These are phyloP conservation scores for Lithophane ornitopus DNA, from an alignment of 2,888 invertebrate species.

Conservation along the genomic window DNA sequence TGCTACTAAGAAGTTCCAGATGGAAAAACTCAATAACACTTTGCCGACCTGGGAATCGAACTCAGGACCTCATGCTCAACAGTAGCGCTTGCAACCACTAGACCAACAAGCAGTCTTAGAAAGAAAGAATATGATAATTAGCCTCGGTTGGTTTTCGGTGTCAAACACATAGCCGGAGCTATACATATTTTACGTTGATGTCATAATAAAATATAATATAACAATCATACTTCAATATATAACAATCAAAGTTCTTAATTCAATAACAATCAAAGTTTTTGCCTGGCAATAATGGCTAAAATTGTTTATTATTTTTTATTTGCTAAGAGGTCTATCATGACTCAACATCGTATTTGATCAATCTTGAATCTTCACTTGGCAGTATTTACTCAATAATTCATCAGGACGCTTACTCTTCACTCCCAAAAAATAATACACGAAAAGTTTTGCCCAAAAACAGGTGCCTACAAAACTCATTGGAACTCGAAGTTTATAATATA, in stretches of 20 bases:
- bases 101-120: neutral
- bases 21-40: no score
- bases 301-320: neutral
- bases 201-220: neutral
- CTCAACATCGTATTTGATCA: neutral
- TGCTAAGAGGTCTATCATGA: neutral
- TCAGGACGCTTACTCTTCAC: neutral
- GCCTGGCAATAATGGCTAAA: neutral
- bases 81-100: no score
- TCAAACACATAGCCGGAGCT: no score
- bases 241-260: no score
- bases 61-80: no score
- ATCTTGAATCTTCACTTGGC: neutral
- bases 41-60: no score
- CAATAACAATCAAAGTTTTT: no score
- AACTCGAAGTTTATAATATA: constrained; percentile 64
- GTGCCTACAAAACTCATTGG: constrained; percentile 22
- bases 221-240: no score
- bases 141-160: neutral
- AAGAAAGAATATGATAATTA: neutral
- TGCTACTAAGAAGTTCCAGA: no score
- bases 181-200: neutral
- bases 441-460: neutral
- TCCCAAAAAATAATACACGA: constrained; percentile 7
- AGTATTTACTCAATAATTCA: no score